Conservation (phyloP, 2,888 invertebrate genomes). For the Chrysomela aeneicollis region DNA sequence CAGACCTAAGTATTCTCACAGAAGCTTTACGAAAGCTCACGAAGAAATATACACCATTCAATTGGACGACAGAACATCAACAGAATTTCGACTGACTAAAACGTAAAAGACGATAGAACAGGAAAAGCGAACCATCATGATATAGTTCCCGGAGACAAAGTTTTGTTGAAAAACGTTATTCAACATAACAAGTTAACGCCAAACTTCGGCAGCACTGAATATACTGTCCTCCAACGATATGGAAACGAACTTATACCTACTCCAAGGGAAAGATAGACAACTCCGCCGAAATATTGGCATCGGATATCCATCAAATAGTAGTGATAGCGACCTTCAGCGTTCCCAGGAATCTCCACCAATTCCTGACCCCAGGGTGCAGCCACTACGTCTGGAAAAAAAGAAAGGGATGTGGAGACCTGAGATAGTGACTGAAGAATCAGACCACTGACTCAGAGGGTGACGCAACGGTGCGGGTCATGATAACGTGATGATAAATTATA, state of each 20-base stretch:
- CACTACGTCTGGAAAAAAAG: neutral
- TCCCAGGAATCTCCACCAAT: neutral
- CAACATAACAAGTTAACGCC: constrained; percentile 23
- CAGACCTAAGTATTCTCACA: constrained; percentile 21
- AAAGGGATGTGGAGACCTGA: neutral
- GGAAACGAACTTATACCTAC: constrained; percentile 27
- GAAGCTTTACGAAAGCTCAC: constrained; percentile 18
- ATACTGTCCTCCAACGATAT: constrained; percentile 18
- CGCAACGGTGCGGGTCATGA: neutral
- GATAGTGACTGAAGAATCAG: neutral
- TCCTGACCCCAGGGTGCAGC: neutral
- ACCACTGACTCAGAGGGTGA: no score
- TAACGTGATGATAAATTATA: neutral
- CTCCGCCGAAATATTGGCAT: constrained; percentile 17
- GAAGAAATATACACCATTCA: constrained; percentile 15
- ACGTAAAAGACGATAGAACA: constrained; percentile 36
- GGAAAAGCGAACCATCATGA: constrained; percentile 31
- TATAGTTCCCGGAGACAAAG: constrained; percentile 30
- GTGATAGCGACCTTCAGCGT: neutral
- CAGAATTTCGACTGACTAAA: neutral
- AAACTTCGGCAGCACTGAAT: constrained; percentile 14
- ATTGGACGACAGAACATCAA: constrained; percentile 2
- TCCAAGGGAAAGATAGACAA: constrained; percentile 18
- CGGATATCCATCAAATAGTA: neutral
- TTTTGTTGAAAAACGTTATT: constrained; percentile 26